A percentile compares a stretch with the other conserved stretches of the same genome.
Conservation (phyloP, 2,113 vertebrate genomes). For the Garra rufa region DNA sequence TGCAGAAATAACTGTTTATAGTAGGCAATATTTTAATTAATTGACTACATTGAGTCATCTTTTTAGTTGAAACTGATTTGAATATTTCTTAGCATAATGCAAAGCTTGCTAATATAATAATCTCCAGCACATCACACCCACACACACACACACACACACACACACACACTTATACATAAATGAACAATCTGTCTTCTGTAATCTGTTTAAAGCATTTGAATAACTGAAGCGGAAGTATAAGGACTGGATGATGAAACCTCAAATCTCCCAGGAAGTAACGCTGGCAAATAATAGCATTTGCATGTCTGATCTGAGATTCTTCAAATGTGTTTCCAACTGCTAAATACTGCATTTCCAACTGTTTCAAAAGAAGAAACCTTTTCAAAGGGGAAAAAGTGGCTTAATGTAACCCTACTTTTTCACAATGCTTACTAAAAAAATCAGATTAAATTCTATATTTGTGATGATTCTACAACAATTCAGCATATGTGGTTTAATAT, state of each 20-base stretch:
- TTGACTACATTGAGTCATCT: constrained; percentile 8
- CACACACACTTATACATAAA: neutral
- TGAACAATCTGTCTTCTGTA: constrained; percentile 35
- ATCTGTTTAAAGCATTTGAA: constrained; percentile 57
- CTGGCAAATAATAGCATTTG: constrained; percentile 37
- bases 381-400: neutral
- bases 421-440: neutral
- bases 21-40: constrained; percentile 12
- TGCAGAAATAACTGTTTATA: neutral
- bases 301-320: constrained; percentile 32
- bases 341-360: constrained; percentile 17
- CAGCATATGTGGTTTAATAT: neutral
- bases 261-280: constrained; percentile 48
- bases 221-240: constrained; percentile 54
- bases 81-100: constrained; percentile 11
- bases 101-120: constrained; percentile 27
- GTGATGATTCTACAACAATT: neutral
- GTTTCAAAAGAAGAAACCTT: neutral
- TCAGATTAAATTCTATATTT: too few species aligned
- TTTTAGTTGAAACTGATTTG: neutral
- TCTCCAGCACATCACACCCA: constrained; percentile 11
- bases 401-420: neutral
- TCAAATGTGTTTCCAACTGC: constrained; percentile 24
- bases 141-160: constrained; percentile 13
- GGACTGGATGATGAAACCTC: constrained; percentile 34